Base-by-base conservation (phyloP, 2,797 vertebrate species). In the Gallirallus australis region DNA sequence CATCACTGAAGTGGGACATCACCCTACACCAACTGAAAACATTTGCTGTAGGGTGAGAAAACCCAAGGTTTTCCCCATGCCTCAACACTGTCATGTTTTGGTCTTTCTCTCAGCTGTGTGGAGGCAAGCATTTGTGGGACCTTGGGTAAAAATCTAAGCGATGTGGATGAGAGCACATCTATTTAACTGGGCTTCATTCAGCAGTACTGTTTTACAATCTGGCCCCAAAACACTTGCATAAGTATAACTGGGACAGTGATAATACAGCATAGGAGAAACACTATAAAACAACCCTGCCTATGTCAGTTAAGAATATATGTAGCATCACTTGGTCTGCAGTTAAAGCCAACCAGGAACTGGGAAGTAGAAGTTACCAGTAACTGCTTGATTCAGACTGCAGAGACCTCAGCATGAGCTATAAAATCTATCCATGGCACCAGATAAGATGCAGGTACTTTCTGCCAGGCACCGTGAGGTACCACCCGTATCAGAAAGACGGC, bases 61-160 rank as follows among this genome's bases (percentile, higher is more conserved):
- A 83, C 69, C 25, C 37, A 47, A 12, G 11, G n/a, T 47, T 83
- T 61, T 2, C 4, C 35, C 31, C 35, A 14, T 7, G 24, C 33
- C 66, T 70, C 33, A 65, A 1, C 15, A 10, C 57, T 12, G 9
- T 57, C 9, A 12, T 3, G 10, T 4, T n/a, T 64, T 0, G 13
- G 52, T 33, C 15, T 40, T 76, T 48, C 37, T 54, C 82, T 33
- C 25, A 63, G 80, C 33, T 53, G 33, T 0, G 0, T 1, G 21
- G 54, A 76, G 35, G 37, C 21, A 85, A 40, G 52, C 17, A 6
- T 33, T 45, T 65, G 54, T 3, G 11, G 11, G 28, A 73, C 20
- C 7, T 40, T 9, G 19, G 28, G 20, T 52, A 79, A 64, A 64
- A 84, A 52, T 20, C n/a, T 21, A 5, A 69, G 11, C 28, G 39